Conservation (phyloP, 2,797 vertebrate species). For the Anniella stebbinsi region DNA sequence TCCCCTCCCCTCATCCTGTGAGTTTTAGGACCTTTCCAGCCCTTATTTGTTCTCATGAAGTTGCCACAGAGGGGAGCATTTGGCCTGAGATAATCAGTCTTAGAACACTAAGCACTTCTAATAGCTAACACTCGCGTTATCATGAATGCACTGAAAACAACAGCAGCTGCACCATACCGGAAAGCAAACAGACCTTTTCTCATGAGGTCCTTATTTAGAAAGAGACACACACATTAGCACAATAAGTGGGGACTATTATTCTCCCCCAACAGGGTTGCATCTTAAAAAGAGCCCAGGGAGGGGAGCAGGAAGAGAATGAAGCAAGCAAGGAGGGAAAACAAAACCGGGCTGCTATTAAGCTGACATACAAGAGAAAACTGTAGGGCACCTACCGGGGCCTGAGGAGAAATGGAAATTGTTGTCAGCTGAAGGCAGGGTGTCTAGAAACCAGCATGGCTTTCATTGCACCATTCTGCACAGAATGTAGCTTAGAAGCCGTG, state of each 20-base stretch:
- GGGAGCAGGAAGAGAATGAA: neutral
- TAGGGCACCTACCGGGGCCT: neutral
- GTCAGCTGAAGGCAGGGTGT: conserved; percentile 27
- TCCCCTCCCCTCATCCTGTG: conserved; percentile 38
- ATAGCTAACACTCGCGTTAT: conserved; percentile 47
- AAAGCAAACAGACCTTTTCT: conserved; percentile 41
- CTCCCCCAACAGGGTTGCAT: conserved; percentile 33
- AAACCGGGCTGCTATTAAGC: conserved; percentile 25
- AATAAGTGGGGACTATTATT: conserved; percentile 41
- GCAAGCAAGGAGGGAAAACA: neutral
- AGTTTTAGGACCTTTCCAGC: conserved; percentile 45
- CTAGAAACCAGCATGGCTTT: conserved; percentile 30
- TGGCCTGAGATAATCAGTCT: conserved; percentile 49
- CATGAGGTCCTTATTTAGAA: conserved; percentile 53
- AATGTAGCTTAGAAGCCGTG: neutral
- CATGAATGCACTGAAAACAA: conserved; percentile 38
- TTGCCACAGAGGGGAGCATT: conserved; percentile 49
- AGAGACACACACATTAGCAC: neutral
- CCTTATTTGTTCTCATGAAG: conserved; percentile 24
- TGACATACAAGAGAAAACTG: neutral
- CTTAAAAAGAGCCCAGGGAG: conserved; percentile 37
- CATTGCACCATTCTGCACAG: neutral
- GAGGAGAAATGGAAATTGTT: conserved; percentile 22
- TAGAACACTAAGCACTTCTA: conserved; percentile 51
- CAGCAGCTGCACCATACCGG: conserved; percentile 44